Evolutionary conservation across 2,797 vertebrate species (phyloP).

Genomic region (Artibeus lituratus): DNA sequence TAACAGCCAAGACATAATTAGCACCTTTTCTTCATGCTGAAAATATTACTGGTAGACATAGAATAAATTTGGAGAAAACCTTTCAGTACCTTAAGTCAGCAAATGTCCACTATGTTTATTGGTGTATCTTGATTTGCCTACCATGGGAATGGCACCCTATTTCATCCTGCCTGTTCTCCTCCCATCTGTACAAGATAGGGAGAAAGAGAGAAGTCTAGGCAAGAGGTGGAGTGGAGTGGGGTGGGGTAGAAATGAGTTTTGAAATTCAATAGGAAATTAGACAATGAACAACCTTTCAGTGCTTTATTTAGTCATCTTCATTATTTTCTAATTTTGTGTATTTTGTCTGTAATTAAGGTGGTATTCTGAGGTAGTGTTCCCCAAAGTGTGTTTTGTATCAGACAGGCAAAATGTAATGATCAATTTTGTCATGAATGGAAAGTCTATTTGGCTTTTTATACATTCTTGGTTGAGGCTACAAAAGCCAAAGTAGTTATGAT

Average conservation of each 20-base stretch:
- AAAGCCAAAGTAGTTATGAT: slow-evolving; percentile 56
- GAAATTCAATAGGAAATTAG: slow-evolving; percentile 16
- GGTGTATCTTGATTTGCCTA: background rate
- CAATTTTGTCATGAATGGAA: slow-evolving; percentile 4
- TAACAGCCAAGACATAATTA: slow-evolving; percentile 77
- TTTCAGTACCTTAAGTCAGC: slow-evolving; percentile 48
- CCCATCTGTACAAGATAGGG: background rate
- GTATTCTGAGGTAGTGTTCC: slow-evolving; percentile 5
- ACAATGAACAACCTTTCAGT: background rate
- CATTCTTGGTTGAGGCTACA: slow-evolving; percentile 6
- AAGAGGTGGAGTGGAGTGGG: background rate
- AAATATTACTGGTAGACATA: slow-evolving; percentile 75
- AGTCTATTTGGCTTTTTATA: background rate
- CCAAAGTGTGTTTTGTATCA: background rate
- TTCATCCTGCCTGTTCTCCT: background rate
- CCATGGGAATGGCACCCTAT: background rate
- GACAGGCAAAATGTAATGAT: background rate
- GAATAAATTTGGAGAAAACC: slow-evolving; percentile 72
- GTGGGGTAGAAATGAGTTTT: background rate
- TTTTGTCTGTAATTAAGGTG: slow-evolving; percentile 26
- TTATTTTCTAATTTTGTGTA: background rate
- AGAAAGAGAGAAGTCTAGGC: background rate
- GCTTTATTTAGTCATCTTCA: background rate
- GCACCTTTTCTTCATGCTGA: slow-evolving; percentile 75
- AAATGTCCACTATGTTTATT: background rate